Evolutionary conservation across 1,140 invertebrate genomes (phyloP).

Genomic region (Musca vetustissima): DNA sequence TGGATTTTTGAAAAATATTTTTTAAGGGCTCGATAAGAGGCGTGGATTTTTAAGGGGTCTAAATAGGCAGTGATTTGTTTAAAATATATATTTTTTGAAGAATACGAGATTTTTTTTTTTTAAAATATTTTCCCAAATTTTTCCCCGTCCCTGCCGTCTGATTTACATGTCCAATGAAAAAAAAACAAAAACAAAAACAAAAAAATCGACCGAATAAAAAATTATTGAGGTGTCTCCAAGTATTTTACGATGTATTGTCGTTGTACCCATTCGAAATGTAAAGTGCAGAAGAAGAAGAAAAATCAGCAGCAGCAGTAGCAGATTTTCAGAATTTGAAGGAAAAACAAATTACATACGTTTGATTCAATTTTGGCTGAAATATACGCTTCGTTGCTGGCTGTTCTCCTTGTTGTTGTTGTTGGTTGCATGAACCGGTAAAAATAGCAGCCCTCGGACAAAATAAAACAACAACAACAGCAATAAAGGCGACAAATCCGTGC

Average conservation of each 20-base stretch:
- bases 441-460: constrained; percentile 55
- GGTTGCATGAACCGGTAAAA: constrained; percentile 38
- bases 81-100: too few relatives aligned
- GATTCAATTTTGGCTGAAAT: constrained; percentile 18
- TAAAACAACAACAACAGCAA: constrained; percentile 18
- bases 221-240: constrained; percentile 23
- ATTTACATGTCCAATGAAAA: too few relatives aligned
- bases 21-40: too few relatives aligned
- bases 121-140: too few relatives aligned
- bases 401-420: background rate
- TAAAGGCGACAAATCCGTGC: constrained; percentile 16
- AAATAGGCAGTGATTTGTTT: too few relatives aligned
- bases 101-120: too few relatives aligned
- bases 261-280: constrained; percentile 16
- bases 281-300: background rate
- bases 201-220: too few relatives aligned
- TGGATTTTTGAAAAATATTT: too few relatives aligned
- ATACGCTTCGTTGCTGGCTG: constrained; percentile 3
- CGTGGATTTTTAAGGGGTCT: too few relatives aligned
- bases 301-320: too few relatives aligned
- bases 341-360: constrained; percentile 18
- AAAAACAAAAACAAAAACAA: too few relatives aligned
- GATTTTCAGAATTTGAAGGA: constrained; percentile 7
- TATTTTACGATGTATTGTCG: constrained; percentile 22
- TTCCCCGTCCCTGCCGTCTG: too few relatives aligned